Evolutionary conservation across 1,140 invertebrate species (phyloP), one percentile per base, ranked within the genome.

Genomic region (Papilio helenus): DNA sequence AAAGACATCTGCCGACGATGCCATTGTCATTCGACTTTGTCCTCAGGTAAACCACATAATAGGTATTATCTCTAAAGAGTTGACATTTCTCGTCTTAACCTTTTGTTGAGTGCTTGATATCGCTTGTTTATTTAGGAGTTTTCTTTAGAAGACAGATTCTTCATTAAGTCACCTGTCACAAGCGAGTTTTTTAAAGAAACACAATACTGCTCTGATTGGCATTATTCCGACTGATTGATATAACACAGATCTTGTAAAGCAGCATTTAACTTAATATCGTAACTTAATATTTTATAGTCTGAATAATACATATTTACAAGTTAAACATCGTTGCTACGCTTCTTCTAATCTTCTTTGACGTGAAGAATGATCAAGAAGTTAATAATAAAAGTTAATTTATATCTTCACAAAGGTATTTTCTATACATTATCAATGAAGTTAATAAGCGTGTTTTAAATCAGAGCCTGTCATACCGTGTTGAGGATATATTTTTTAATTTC

Each of bases 51-150:
- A 87, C 81, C 86, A 87, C 88, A 92, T 92, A 94, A 93, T 90
- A 87, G 87, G 87, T 86, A 89, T 92, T 93, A 92, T 92, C 91
- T 91, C 82, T 81, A 90, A 91, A 90, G 91, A 92, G 91, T 92
- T 92, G 92, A 93, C 91, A 84, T 92, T 91, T 91, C 87, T 85
- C 87, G 83, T 88, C 81, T 87, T 86, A 83, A 91, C 89, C 88
- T 91, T 92, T 88, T 89, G 88, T 92, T 84, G 90, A 93, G 91
- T 94, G 85, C 93, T 92, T 90, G 89, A 92, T 90, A 90, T 88
- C 82, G 88, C 86, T 89, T 88, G 87, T 91, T 92, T 91, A 83
- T 88, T 91, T 89, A 88, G 81, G 79, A 82, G 87, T 86, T 89
- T 88, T 84, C 81, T 83, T 85, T 82, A 74, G 5, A 81, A 72